Percentiles rank a stretch among this genome's conserved stretches.
Evolutionary conservation across 2,888 invertebrate species (phyloP).

Genomic region (Eupithecia centaureata): DNA sequence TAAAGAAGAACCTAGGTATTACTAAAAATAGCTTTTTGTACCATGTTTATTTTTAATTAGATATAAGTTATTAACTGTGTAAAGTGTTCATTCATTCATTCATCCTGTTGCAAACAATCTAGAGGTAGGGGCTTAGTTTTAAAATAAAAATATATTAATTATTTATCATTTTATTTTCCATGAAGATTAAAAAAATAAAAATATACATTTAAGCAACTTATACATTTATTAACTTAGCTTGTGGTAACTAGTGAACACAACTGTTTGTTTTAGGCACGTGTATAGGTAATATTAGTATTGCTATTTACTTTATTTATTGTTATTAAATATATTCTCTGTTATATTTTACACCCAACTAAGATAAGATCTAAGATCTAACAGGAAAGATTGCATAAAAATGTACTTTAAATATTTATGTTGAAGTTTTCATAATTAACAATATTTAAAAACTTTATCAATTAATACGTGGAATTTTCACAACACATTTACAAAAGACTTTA

Average conservation of each 20-base stretch:
- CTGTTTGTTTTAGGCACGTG: slow-evolving; percentile 5
- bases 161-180: slow-evolving; percentile 11
- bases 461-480: background rate
- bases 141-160: slow-evolving; percentile 11
- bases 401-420: background rate
- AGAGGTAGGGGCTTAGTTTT: too few relatives aligned
- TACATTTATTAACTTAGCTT: slow-evolving; percentile 13
- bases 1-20: too few relatives aligned
- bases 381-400: too few relatives aligned
- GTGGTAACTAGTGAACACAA: slow-evolving; percentile 36
- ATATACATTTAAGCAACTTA: slow-evolving; percentile 19
- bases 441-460: background rate
- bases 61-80: too few relatives aligned
- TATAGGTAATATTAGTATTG: background rate
- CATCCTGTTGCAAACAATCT: too few relatives aligned
- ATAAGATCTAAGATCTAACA: background rate
- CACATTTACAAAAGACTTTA: background rate
- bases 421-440: background rate
- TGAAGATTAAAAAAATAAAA: slow-evolving; percentile 28
- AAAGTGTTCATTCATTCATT: too few relatives aligned
- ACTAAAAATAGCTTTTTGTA: too few relatives aligned
- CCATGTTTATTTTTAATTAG: too few relatives aligned
- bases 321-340: background rate
- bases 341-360: background rate
- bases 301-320: too few relatives aligned